phyloP scores from a whole-genome alignment of 1,140 invertebrate species.

The Apis dorsata region DNA sequence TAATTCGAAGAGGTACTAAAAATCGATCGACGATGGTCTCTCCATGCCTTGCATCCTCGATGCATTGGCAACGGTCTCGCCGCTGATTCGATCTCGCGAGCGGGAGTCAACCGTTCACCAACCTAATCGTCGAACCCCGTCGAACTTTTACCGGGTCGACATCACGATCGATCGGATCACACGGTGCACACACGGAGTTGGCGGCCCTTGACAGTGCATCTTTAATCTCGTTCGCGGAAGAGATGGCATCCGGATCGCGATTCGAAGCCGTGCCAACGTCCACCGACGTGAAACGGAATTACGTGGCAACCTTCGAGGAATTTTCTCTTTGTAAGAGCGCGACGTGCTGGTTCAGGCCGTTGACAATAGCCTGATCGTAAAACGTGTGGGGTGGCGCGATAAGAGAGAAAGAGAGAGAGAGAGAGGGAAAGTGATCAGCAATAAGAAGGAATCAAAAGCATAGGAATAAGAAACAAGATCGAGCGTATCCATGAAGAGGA shows the following conservation, averaged over 20 bases:
- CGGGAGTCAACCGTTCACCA: background rate
- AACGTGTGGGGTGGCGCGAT: background rate
- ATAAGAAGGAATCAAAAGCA: background rate
- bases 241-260: slow-evolving; percentile 45
- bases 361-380: slow-evolving; percentile 38
- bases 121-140: slow-evolving; percentile 18
- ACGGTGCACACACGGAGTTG: background rate
- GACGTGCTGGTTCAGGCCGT: slow-evolving; percentile 12
- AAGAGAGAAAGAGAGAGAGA: background rate
- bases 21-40: background rate
- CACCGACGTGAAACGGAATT: slow-evolving; percentile 22
- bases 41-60: background rate
- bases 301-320: background rate
- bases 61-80: background rate
- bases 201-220: slow-evolving; percentile 22
- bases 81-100: slow-evolving; percentile 1
- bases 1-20: background rate
- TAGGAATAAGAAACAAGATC: background rate
- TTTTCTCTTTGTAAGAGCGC: slow-evolving; percentile 12
- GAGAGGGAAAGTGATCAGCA: background rate
- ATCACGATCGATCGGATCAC: slow-evolving; percentile 4
- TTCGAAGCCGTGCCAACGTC: slow-evolving; percentile 31
- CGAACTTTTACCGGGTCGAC: slow-evolving; percentile 17
- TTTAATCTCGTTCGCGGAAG: slow-evolving; percentile 27
- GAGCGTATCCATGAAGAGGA: background rate